These are phyloP conservation scores for Pelvicachromis taeniatus DNA, from an alignment of 2,113 vertebrate genomes.

Conservation along the genomic window DNA sequence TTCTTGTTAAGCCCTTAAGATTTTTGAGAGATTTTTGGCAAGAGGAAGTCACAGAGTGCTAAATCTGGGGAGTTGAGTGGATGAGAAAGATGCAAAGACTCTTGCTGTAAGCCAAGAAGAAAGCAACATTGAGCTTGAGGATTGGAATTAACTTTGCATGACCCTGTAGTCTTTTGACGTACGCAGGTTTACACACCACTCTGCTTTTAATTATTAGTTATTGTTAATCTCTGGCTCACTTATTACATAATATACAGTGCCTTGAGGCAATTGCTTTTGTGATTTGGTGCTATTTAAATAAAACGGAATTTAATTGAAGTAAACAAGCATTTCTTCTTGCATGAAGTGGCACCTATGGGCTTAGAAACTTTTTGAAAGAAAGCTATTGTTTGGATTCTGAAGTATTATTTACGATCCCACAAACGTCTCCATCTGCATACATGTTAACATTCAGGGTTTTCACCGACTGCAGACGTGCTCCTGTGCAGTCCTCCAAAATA, in stretches of 20 bases:
- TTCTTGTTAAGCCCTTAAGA: background rate
- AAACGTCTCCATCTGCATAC: too few relatives aligned
- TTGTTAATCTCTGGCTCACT: background rate
- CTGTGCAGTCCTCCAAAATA: background rate
- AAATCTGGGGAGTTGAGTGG: background rate
- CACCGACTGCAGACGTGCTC: background rate
- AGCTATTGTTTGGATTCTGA: too few relatives aligned
- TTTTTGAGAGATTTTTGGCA: background rate
- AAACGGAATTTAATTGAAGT: background rate
- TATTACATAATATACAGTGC: background rate
- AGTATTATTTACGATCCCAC: too few relatives aligned
- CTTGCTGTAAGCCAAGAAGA: background rate
- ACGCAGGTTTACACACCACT: background rate
- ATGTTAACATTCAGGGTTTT: too few relatives aligned
- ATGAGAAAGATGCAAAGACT: rapidly evolving
- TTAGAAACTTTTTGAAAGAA: background rate
- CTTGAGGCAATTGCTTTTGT: background rate
- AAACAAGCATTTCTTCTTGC: too few relatives aligned
- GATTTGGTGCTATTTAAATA: rapidly evolving
- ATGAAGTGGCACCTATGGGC: too few relatives aligned
- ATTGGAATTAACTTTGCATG: background rate
- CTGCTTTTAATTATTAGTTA: background rate
- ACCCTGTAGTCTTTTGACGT: background rate
- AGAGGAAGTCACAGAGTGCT: background rate
- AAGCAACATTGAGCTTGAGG: background rate